phyloP scores from a whole-genome alignment of 1,140 invertebrate species.

The Zaprionus kolodkinae region DNA sequence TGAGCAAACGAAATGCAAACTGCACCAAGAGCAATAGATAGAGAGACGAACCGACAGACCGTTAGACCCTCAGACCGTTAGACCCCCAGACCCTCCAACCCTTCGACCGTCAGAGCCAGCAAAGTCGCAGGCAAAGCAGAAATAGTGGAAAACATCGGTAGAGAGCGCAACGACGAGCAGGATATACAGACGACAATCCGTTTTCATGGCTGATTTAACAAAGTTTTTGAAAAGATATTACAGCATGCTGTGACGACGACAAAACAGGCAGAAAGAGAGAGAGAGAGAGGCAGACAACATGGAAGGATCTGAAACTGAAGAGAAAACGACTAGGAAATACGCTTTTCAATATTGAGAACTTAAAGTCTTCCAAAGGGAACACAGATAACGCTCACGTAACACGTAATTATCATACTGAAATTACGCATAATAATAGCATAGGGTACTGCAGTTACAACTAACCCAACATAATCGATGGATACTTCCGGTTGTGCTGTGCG shows the following conservation, averaged over 20 bases:
- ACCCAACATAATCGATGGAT: slow-evolving; percentile 8
- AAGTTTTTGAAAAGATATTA: slow-evolving; percentile 61
- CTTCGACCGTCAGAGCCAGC: neutral
- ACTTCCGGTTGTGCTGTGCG: neutral
- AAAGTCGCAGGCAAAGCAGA: neutral
- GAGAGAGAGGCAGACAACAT: neutral
- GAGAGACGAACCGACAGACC: slow-evolving; percentile 2
- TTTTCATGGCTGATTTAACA: slow-evolving; percentile 82
- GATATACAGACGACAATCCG: slow-evolving; percentile 72
- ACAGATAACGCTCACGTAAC: neutral
- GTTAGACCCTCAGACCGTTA: neutral
- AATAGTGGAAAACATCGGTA: neutral
- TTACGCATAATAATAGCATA: neutral
- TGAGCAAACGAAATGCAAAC: slow-evolving; percentile 76
- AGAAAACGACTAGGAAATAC: slow-evolving; percentile 20
- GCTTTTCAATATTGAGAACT: neutral
- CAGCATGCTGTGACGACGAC: slow-evolving; percentile 38
- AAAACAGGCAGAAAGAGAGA: slow-evolving; percentile 15
- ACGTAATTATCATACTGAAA: neutral
- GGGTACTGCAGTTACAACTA: neutral
- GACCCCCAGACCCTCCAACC: neutral
- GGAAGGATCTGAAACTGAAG: neutral
- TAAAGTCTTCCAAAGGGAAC: neutral
- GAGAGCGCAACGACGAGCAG: neutral
- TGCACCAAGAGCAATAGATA: slow-evolving; percentile 31